Conservation (phyloP, 2,113 vertebrate genomes). For the Damaliscus lunatus region DNA sequence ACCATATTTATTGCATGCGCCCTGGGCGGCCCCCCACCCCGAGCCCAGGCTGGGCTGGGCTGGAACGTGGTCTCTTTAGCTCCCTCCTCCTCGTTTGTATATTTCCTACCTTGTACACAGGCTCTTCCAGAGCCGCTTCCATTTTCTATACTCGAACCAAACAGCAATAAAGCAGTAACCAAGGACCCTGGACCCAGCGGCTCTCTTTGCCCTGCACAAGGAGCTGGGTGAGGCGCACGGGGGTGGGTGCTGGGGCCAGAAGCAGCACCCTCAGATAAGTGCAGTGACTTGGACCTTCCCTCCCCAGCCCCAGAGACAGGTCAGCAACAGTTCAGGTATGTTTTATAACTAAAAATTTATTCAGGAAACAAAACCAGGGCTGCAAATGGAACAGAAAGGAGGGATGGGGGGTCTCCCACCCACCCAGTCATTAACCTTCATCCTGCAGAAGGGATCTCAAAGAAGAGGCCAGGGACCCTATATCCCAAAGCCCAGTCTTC, state of each 20-base stretch:
- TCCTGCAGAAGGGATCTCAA: neutral
- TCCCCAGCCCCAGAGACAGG: neutral
- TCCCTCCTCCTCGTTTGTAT: constrained; percentile 71
- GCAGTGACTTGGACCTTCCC: neutral
- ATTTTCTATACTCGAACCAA: constrained; percentile 78
- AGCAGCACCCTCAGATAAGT: accelerated
- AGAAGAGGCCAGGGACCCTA: neutral
- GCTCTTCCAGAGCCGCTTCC: constrained; percentile 75
- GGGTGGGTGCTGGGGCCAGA: neutral
- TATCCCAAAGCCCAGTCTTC: neutral
- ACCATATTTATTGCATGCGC: constrained; percentile 75
- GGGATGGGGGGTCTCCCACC: neutral
- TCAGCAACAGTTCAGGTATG: neutral
- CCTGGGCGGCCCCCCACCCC: constrained; percentile 54
- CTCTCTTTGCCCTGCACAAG: constrained; percentile 40
- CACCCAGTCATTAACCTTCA: neutral
- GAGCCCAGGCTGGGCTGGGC: constrained; percentile 60
- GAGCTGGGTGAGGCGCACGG: neutral
- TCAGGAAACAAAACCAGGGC: constrained; percentile 77
- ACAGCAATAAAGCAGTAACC: constrained; percentile 79
- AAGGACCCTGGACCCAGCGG: constrained; percentile 54
- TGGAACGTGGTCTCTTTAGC: constrained; percentile 61
- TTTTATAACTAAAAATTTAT: constrained; percentile 81
- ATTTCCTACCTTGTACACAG: constrained; percentile 75
- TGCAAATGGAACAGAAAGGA: constrained; percentile 33